Base-by-base conservation (phyloP, 2,888 invertebrate genomes). In the Colostygia pectinataria region DNA sequence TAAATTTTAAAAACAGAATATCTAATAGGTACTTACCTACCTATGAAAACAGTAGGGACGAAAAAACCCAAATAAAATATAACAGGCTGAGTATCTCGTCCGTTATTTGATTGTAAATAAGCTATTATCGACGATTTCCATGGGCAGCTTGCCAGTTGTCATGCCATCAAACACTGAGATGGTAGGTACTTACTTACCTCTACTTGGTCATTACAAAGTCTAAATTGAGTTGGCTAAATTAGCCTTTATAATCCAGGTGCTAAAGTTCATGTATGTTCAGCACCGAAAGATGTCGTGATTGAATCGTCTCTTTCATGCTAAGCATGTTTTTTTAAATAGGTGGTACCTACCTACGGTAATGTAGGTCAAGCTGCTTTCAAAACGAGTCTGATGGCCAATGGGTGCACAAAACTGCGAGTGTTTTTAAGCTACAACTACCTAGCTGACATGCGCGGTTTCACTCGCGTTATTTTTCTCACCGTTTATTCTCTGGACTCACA, bases 341-440 rank as follows among this genome's bases (percentile, higher is more conserved):
- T 33, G 57, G 74, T 74, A 68, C n/a, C n/a, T n/a, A n/a, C n/a
- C n/a, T n/a, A n/a, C 70, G 64, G 63, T 60, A 60, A 80, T 74
- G 65, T 77, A 54, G 81, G 78, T 80, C 74, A 74, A 71, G 68
- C 66, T 51, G 66, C 63, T 71, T 68, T 72, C 67, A 62, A 71
- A 70, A 24, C 27, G 25, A 66, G 58, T 53, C 71, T n/a, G 69
- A 71, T 62, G 54, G 65, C 64, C 65, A 60, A 57, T 59, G 57
- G 41, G 43, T 31, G 41, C 53, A 61, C 49, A 33, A 23, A 24
- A 20, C 12, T 31, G 14, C n/a, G n/a, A 33, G 33, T 36, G 43
- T 43, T 43, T 20, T 36, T 20, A 34, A n/a, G n/a, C n/a, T n/a
- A n/a, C n/a, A n/a, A n/a, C n/a, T n/a, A n/a, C n/a, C n/a, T n/a